phyloP scores from a whole-genome alignment of 2,797 vertebrate genomes.

The Bradypus variegatus region DNA sequence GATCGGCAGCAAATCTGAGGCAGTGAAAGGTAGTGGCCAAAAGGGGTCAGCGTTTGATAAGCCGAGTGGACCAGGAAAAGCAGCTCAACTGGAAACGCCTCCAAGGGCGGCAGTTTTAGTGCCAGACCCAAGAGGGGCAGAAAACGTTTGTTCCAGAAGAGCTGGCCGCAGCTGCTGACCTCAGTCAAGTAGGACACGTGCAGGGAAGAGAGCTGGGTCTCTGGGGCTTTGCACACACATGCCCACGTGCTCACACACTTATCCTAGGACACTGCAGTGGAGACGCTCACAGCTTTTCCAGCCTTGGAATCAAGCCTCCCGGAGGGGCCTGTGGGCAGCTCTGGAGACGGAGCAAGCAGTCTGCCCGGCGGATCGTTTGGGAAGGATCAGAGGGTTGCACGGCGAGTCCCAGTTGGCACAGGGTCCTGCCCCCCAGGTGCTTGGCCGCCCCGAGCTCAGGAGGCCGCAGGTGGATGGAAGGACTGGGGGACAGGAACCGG shows the following conservation, averaged over 20 bases:
- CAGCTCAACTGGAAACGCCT: background rate
- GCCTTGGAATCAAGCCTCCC: background rate
- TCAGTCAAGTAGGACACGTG: fast-evolving
- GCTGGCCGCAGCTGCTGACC: background rate
- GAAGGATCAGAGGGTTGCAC: background rate
- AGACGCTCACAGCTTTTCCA: background rate
- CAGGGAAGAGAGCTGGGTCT: background rate
- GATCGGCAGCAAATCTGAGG: background rate
- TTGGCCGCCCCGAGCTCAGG: background rate
- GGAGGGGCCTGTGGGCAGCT: too few species aligned
- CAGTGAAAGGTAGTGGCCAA: conserved; percentile 44
- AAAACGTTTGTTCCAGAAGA: background rate
- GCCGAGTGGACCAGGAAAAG: background rate
- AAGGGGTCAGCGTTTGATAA: conserved; percentile 65
- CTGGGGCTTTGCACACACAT: too few species aligned
- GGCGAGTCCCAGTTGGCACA: too few species aligned
- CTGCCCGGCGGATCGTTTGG: background rate
- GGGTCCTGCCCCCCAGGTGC: too few species aligned
- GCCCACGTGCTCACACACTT: background rate
- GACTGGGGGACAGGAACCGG: background rate
- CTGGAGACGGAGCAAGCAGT: too few species aligned
- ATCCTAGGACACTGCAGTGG: background rate
- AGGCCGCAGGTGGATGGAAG: too few species aligned
- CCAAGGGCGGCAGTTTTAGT: background rate
- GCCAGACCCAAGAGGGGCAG: background rate